Conservation (phyloP, 2,888 invertebrate species). For the Macrophya alboannulata region DNA sequence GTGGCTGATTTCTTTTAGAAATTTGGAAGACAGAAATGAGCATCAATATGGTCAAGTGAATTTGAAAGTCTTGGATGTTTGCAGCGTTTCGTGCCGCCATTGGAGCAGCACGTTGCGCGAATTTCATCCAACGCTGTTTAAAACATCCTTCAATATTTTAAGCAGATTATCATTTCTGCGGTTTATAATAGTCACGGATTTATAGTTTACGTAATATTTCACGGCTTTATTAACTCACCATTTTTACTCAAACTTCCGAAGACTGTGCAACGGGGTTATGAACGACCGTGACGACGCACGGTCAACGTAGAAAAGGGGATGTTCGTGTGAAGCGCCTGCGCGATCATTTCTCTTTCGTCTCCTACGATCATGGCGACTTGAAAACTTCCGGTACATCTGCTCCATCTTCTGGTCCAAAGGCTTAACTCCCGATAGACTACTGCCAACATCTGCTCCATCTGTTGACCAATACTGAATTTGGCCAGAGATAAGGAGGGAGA, state of each 20-base stretch:
- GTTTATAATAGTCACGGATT: not conserved
- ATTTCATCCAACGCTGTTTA: slow-evolving; percentile 29
- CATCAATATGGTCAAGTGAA: slow-evolving; percentile 15
- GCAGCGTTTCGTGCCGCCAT: slow-evolving; percentile 30
- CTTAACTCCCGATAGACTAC: too few species aligned
- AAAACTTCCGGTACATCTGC: not conserved
- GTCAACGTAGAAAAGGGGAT: slow-evolving; percentile 49
- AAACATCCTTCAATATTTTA: not conserved
- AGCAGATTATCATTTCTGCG: not conserved
- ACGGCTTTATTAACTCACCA: slow-evolving; percentile 37
- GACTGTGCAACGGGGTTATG: slow-evolving; percentile 27
- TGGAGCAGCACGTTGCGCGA: slow-evolving; percentile 9
- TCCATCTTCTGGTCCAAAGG: not conserved
- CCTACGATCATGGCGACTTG: not conserved
- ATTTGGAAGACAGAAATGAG: not conserved
- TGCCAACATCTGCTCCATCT: not conserved
- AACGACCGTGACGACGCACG: slow-evolving; percentile 46
- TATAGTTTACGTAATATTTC: slow-evolving; percentile 20
- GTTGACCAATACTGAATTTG: not conserved
- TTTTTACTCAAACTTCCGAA: slow-evolving; percentile 30
- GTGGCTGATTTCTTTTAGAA: not conserved
- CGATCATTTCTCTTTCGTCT: slow-evolving; percentile 5
- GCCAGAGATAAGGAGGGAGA: not conserved
- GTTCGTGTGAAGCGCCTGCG: slow-evolving; percentile 17
- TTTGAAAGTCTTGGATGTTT: not conserved